A percentile compares a stretch with the other conserved stretches of the same genome.
Evolutionary conservation across 1,140 invertebrate species (phyloP).

Genomic region (Scaptomyza montana): DNA sequence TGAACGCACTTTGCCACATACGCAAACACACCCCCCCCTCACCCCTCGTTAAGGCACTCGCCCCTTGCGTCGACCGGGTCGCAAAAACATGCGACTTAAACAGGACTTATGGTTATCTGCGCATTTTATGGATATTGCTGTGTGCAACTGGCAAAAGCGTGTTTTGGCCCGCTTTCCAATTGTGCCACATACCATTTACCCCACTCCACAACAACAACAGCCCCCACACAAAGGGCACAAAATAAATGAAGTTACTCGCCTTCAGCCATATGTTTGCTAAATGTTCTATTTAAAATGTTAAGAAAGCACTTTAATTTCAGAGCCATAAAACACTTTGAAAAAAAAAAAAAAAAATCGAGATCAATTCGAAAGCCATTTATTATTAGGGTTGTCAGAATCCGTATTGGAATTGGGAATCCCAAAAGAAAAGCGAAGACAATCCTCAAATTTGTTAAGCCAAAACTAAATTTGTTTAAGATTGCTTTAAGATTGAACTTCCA

Average conservation of each 20-base stretch:
- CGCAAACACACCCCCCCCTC: slow-evolving; percentile 27
- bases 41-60: not conserved
- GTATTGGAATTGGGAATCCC: too few species aligned
- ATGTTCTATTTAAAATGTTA: slow-evolving; percentile 75
- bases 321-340: not conserved
- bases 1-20: slow-evolving; percentile 64
- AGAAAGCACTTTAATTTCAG: slow-evolving; percentile 72
- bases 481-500: too few species aligned
- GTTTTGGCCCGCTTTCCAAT: slow-evolving; percentile 54
- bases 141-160: slow-evolving; percentile 26
- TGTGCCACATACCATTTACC: slow-evolving; percentile 11
- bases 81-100: slow-evolving; percentile 73
- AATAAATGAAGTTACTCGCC: slow-evolving; percentile 78
- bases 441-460: too few species aligned
- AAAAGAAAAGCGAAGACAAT: too few species aligned
- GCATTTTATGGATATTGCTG: slow-evolving; percentile 83
- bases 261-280: slow-evolving; percentile 68
- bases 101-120: slow-evolving; percentile 83
- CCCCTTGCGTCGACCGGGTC: not conserved
- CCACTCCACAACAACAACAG: not conserved
- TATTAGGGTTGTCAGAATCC: too few species aligned
- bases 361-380: too few species aligned
- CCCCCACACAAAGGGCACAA: not conserved
- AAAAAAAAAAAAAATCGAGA: not conserved
- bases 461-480: too few species aligned